phyloP scores from a whole-genome alignment of 2,888 invertebrate genomes.

The Cryptus viduatorius region DNA sequence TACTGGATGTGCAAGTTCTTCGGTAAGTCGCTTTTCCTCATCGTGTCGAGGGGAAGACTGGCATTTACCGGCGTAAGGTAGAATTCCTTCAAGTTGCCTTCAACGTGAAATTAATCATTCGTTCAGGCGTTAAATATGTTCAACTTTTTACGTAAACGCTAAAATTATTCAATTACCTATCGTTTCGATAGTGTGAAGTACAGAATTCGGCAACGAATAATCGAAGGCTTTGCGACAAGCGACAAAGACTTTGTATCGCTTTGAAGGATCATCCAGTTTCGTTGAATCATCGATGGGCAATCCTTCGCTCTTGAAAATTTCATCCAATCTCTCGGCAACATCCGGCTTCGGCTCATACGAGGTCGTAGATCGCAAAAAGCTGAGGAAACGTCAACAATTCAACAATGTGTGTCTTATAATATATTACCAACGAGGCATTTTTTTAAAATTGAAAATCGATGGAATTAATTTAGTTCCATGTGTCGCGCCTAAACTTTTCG shows the following conservation, averaged over 20 bases:
- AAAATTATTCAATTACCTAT: conserved; percentile 86
- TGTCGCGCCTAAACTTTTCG: conserved; percentile 75
- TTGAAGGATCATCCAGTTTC: conserved; percentile 85
- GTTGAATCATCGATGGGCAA: conserved; percentile 83
- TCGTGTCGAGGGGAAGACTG: conserved; percentile 90
- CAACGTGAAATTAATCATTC: conserved; percentile 70
- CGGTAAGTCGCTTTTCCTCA: conserved; percentile 91
- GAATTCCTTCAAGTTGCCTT: conserved; percentile 90
- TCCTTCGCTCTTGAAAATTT: conserved; percentile 88
- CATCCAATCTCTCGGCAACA: conserved; percentile 87
- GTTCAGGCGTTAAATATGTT: conserved; percentile 71
- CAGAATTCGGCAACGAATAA: conserved; percentile 93
- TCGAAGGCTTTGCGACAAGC: conserved; percentile 90
- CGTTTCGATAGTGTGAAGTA: conserved; percentile 90
- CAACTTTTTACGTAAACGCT: conserved; percentile 74
- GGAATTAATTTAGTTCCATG: not conserved
- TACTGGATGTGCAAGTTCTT: conserved; percentile 94
- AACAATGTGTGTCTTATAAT: not conserved
- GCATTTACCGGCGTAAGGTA: conserved; percentile 91
- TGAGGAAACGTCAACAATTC: conserved; percentile 82
- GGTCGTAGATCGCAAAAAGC: conserved; percentile 91
- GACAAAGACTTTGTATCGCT: conserved; percentile 90
- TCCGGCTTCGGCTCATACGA: conserved; percentile 91
- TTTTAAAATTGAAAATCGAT: too few relatives aligned
- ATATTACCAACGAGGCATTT: too few relatives aligned